phyloP scores from a whole-genome alignment of 2,888 invertebrate genomes.

The Criorhina ranunculi region DNA sequence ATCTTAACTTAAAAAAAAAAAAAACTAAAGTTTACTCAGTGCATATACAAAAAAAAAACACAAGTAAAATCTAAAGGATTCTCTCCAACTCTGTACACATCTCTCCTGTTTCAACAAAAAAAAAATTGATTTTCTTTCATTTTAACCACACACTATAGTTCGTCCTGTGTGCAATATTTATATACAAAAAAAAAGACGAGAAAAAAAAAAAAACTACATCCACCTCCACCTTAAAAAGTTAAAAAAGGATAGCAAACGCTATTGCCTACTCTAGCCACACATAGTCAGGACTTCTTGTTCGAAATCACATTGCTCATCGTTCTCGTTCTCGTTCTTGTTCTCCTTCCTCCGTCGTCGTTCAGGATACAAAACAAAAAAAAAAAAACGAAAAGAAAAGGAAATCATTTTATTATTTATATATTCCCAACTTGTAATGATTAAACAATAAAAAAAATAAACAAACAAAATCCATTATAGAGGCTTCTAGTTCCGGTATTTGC shows the following conservation, averaged over 20 bases:
- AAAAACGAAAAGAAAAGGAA: conserved; percentile 25
- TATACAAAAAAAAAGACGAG: conserved; percentile 52
- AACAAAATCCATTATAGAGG: conserved; percentile 30
- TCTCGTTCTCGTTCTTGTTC: conserved; percentile 60
- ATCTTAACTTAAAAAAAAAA: conserved; percentile 28
- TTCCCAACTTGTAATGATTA: conserved; percentile 22
- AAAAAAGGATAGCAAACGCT: conserved; percentile 70
- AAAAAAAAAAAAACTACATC: conserved; percentile 51
- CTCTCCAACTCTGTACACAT: background rate
- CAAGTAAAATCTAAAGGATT: conserved; percentile 6
- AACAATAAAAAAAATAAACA: conserved; percentile 25
- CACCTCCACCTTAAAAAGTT: conserved; percentile 63
- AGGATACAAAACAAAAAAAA: conserved; percentile 70
- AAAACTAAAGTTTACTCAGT: background rate
- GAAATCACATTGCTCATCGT: conserved; percentile 74
- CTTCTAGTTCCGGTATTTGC: conserved; percentile 46
- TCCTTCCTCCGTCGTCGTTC: conserved; percentile 66
- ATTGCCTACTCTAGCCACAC: conserved; percentile 61
- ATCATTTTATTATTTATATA: background rate
- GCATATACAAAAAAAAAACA: conserved; percentile 1
- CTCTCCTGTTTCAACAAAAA: conserved; percentile 35
- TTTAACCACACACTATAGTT: conserved; percentile 63
- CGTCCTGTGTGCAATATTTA: conserved; percentile 73
- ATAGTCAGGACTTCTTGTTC: conserved; percentile 73
- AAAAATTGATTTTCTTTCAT: conserved; percentile 74